Base-by-base conservation (phyloP, 2,888 invertebrate genomes). In the Gonocerus acuteangulatus region DNA sequence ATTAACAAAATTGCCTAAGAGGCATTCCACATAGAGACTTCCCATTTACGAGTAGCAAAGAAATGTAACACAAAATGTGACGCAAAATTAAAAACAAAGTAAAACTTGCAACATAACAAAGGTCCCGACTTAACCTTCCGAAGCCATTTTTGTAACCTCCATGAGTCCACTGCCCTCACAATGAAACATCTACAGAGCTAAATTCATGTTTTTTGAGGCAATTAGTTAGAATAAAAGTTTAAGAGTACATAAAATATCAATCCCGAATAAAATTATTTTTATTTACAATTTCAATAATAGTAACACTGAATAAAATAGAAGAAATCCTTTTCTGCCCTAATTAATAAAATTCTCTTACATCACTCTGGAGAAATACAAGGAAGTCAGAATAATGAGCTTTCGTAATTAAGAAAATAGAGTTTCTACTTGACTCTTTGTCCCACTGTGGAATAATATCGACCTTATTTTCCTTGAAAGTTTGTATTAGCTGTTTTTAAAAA, bases 141-240 rank as follows among this genome's bases (percentile, higher is more conserved):
- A 57, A 21, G 57, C 57, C 57, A 57, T 57, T 57, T 51, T 47
- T 27, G 57, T 45, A 57, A 57, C 57, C 57, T 57, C 57, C 57
- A 57, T 47, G 16, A 13, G 18, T 18, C n/a, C 54, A 57, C n/a
- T 32, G 57, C 47, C 47, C 15, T 45, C 16, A 32, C 6, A 45
- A 57, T 57, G 11, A 9, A 6, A 13, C 3, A n/a, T 3, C 3
- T 11, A 6, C 4, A 6, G 27, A 27, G 27, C 4, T 27, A 27
- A 27, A 6, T 27, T 27, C 4, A 27, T 27, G 27, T 27, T 27
- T 6, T 27, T 27, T 4, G 9, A 27, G 27, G n/a, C n/a, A n/a
- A n/a, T n/a, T n/a, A n/a, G n/a, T n/a, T n/a, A n/a, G n/a, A n/a
- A n/a, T n/a, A n/a, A n/a, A n/a, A n/a, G n/a, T n/a, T n/a, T n/a